phyloP scores from a whole-genome alignment of 2,888 invertebrate genomes.

The Trachelus stipa region DNA sequence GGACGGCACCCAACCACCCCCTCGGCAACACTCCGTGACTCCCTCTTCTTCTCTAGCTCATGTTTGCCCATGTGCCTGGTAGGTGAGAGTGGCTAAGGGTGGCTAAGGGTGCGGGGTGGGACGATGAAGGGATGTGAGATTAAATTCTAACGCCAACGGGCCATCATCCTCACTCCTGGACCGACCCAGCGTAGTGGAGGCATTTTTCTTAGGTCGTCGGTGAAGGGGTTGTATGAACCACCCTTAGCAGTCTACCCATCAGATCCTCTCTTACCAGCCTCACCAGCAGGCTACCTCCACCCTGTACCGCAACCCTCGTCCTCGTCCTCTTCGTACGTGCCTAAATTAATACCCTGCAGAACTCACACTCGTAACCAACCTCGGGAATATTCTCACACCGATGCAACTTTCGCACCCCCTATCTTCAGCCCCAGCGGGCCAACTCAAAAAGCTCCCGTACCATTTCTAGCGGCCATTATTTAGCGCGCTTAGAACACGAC shows the following conservation, averaged over 20 bases:
- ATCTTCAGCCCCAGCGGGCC: constrained; percentile 20
- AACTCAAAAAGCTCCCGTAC: constrained; percentile 40
- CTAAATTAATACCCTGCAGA: constrained; percentile 61
- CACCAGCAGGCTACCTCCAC: not conserved
- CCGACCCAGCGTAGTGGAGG: constrained; percentile 34
- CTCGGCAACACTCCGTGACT: not conserved
- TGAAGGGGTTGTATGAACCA: not conserved
- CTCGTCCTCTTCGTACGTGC: constrained; percentile 37
- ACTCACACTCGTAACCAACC: constrained; percentile 5
- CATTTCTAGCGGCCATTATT: constrained; percentile 64
- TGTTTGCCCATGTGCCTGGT: not conserved
- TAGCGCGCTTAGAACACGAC: constrained; percentile 63
- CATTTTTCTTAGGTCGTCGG: constrained; percentile 63
- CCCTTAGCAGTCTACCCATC: not conserved
- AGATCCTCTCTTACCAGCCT: not conserved
- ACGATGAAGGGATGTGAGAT: constrained; percentile 43
- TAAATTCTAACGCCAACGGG: constrained; percentile 58
- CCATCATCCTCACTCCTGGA: constrained; percentile 33
- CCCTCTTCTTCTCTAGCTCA: not conserved
- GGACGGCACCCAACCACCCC: constrained; percentile 7
- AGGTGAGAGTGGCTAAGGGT: not conserved
- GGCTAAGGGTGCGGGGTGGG: not conserved
- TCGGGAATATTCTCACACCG: constrained; percentile 33
- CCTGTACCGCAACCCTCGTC: not conserved
- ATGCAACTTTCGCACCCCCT: constrained; percentile 39